Conservation (phyloP, 2,113 vertebrate genomes). For the Corythaixoides concolor region DNA sequence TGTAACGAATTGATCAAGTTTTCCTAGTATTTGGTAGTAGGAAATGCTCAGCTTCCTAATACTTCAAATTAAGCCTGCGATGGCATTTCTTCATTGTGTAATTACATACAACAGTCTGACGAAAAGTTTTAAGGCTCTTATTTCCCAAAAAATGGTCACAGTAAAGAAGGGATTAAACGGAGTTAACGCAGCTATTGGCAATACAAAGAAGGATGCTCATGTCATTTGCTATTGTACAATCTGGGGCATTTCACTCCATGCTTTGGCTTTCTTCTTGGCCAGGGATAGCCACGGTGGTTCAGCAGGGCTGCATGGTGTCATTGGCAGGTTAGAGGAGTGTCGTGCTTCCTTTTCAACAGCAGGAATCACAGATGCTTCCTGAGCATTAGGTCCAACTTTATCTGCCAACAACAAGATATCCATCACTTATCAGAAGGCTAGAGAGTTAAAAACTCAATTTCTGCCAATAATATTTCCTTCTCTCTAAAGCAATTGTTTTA, state of each 20-base stretch:
- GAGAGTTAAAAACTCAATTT: background rate
- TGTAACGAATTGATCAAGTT: background rate
- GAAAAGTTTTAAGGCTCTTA: constrained; percentile 50
- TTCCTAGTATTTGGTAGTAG: background rate
- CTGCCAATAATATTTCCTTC: background rate
- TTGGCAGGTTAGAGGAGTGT: constrained; percentile 32
- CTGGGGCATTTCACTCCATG: constrained; percentile 90
- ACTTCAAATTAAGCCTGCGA: background rate
- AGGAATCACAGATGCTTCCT: constrained; percentile 63
- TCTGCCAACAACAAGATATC: constrained; percentile 57
- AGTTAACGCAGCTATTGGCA: constrained; percentile 45
- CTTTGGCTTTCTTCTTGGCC: constrained; percentile 94
- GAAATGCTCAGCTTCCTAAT: constrained; percentile 31
- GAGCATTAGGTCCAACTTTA: constrained; percentile 57
- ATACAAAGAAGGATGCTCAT: background rate
- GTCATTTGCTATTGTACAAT: constrained; percentile 76
- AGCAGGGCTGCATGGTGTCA: constrained; percentile 55
- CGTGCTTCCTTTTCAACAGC: constrained; percentile 53
- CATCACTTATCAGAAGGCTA: background rate
- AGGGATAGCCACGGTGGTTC: constrained; percentile 91
- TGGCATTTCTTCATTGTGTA: constrained; percentile 7
- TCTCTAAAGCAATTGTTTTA: background rate
- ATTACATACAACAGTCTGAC: constrained; percentile 6
- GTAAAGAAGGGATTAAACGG: constrained; percentile 32
- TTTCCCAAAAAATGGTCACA: constrained; percentile 31